A percentile compares a stretch with the other conserved stretches of the same genome.
phyloP scores from a whole-genome alignment of 2,888 invertebrate genomes.

The Drosophila parthenogenetica region DNA sequence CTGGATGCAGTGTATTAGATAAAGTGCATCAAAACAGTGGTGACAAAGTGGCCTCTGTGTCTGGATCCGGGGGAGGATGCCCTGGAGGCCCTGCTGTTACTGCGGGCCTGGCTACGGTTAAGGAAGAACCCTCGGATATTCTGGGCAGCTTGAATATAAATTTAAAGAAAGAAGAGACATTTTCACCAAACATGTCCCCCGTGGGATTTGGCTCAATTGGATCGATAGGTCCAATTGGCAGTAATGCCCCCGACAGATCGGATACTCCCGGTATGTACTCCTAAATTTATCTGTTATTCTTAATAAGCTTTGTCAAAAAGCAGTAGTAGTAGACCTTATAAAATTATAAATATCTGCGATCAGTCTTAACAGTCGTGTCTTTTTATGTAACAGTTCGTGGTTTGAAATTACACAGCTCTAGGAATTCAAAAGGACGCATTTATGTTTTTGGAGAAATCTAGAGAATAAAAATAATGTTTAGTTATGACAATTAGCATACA shows the following conservation, averaged over 20 bases:
- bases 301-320: not conserved
- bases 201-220: conserved; percentile 82
- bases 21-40: conserved; percentile 24
- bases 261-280: conserved; percentile 52
- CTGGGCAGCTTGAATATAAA: conserved; percentile 66
- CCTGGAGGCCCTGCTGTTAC: not conserved
- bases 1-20: conserved; percentile 27
- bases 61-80: conserved; percentile 2
- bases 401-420: too few relatives aligned
- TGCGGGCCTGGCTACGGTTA: conserved; percentile 33
- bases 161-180: conserved; percentile 81
- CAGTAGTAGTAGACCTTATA: too few relatives aligned
- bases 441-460: too few relatives aligned
- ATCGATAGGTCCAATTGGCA: conserved; percentile 56
- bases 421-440: too few relatives aligned
- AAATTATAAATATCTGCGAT: too few relatives aligned
- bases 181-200: conserved; percentile 82
- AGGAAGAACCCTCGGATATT: conserved; percentile 75
- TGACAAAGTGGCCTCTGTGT: not conserved
- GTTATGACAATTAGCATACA: too few relatives aligned
- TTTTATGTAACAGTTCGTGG: too few relatives aligned
- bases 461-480: too few relatives aligned
- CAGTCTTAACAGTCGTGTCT: too few relatives aligned
- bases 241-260: conserved; percentile 50
- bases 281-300: not conserved